phyloP scores from a whole-genome alignment of 2,797 vertebrate genomes.

The Lindbergichthys nudifrons region DNA sequence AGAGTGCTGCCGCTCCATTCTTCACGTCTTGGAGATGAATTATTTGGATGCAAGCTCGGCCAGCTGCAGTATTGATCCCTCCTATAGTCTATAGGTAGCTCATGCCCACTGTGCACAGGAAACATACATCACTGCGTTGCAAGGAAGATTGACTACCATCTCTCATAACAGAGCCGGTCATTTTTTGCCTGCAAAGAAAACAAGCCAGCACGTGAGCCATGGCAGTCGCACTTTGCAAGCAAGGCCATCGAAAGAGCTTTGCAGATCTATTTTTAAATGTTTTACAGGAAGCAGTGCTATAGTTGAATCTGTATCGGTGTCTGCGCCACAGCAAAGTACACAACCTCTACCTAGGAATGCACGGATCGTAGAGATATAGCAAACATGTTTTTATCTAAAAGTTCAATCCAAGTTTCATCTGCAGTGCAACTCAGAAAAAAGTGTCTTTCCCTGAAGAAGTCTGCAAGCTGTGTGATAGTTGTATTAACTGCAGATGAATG shows the following conservation, averaged over 20 bases:
- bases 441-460: background rate
- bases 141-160: conserved; percentile 52
- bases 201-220: conserved; percentile 44
- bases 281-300: conserved; percentile 26
- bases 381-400: conserved; percentile 7
- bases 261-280: conserved; percentile 39
- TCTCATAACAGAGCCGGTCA: conserved; percentile 48
- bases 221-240: background rate
- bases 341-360: background rate
- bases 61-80: conserved; percentile 68
- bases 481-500: conserved; percentile 28
- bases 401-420: conserved; percentile 4
- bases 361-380: background rate
- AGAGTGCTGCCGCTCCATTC: conserved; percentile 48
- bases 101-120: conserved; percentile 46
- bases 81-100: conserved; percentile 64
- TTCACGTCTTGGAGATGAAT: conserved; percentile 66
- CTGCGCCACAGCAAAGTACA: conserved; percentile 5
- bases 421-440: background rate
- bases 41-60: conserved; percentile 57
- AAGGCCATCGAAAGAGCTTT: conserved; percentile 27
- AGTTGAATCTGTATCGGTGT: conserved; percentile 6
- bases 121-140: conserved; percentile 58
- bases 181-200: conserved; percentile 60
- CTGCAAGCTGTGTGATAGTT: conserved; percentile 18